Conservation (phyloP, 1,140 invertebrate genomes). For the Agrypnia vestita region DNA sequence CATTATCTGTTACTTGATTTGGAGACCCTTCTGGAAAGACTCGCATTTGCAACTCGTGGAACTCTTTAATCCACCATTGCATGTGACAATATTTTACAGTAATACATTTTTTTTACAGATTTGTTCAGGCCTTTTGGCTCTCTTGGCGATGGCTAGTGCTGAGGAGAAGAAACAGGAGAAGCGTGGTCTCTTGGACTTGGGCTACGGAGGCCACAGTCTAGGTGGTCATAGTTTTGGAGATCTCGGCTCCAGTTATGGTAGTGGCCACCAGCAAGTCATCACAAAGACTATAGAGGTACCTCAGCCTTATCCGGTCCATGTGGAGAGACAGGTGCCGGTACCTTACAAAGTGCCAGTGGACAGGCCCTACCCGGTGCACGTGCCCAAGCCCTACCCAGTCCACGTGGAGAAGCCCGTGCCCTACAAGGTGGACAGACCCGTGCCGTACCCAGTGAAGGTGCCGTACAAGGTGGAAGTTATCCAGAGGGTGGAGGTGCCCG, state of each 20-base stretch:
- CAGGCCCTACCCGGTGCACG: constrained; percentile 63
- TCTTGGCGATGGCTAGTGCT: constrained; percentile 62
- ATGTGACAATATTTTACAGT: too few species aligned
- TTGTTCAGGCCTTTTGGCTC: not conserved
- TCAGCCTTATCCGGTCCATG: constrained; percentile 65
- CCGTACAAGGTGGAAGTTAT: constrained; percentile 64
- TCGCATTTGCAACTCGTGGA: too few species aligned
- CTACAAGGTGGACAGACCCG: constrained; percentile 64
- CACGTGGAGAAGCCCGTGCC: constrained; percentile 67
- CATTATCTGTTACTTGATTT: too few species aligned
- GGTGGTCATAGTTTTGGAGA: too few species aligned
- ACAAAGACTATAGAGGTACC: constrained; percentile 65
- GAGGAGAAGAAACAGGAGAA: constrained; percentile 64
- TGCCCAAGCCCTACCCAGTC: constrained; percentile 67
- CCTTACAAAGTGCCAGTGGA: constrained; percentile 63
- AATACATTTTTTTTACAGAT: not conserved
- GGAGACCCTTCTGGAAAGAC: too few species aligned
- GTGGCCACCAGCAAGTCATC: constrained; percentile 52
- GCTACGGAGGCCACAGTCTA: constrained; percentile 62
- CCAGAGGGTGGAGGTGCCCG: constrained; percentile 62
- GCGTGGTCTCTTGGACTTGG: constrained; percentile 65
- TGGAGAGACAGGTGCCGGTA: constrained; percentile 64
- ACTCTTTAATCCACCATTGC: too few species aligned
- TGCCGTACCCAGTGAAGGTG: constrained; percentile 66
- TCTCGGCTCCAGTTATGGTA: not conserved